phyloP scores from a whole-genome alignment of 2,113 vertebrate species.

The Manacus vitellinus region DNA sequence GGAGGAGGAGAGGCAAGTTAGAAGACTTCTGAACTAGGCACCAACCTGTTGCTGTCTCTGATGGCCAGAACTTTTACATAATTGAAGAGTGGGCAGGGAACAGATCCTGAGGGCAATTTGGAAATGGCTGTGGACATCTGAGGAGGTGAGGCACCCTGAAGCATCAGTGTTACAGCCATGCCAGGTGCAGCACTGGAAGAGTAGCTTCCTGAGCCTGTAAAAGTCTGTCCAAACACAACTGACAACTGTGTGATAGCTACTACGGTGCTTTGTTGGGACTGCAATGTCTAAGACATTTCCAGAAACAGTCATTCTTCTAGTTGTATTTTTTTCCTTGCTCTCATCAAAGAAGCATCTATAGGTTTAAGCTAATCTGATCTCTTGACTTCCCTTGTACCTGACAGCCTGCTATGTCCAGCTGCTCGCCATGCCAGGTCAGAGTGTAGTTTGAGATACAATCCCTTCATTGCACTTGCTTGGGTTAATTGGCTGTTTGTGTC shows the following conservation, averaged over 20 bases:
- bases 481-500: background rate
- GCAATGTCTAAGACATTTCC: background rate
- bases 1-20: background rate
- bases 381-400: background rate
- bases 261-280: background rate
- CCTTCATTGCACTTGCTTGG: background rate
- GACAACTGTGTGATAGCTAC: background rate
- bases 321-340: background rate
- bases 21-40: background rate
- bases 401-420: background rate
- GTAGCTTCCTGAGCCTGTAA: background rate
- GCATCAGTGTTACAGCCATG: background rate
- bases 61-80: background rate
- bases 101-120: background rate
- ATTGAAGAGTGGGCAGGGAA: background rate
- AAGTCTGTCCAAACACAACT: background rate
- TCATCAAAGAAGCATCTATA: background rate
- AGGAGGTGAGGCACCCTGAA: background rate
- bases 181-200: background rate
- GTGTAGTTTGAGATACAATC: background rate
- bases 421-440: background rate
- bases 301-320: background rate
- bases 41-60: background rate
- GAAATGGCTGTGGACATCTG: background rate
- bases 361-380: background rate